Conservation (phyloP, 2,113 vertebrate species). For the Trachemys scripta region DNA sequence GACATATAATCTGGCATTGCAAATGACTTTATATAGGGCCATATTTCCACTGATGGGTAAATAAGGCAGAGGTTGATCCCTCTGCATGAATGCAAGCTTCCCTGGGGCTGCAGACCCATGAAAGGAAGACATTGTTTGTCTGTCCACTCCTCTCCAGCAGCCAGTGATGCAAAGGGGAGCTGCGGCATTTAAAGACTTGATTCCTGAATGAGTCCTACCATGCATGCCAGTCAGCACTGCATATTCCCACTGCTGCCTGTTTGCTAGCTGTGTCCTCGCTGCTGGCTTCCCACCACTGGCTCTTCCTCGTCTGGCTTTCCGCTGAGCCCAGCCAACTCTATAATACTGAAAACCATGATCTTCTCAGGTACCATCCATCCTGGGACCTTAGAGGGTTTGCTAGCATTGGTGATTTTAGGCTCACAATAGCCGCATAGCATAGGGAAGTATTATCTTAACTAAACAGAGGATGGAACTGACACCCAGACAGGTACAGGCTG, state of each 20-base stretch:
- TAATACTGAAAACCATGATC: background rate
- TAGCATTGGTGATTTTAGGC: background rate
- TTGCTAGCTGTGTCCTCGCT: background rate
- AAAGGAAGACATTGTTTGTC: background rate
- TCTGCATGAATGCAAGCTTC: background rate
- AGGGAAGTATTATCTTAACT: background rate
- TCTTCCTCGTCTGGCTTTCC: background rate
- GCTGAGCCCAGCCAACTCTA: background rate
- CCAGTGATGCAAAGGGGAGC: background rate
- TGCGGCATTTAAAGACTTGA: background rate
- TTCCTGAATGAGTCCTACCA: background rate
- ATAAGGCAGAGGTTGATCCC: background rate
- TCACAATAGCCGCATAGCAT: background rate
- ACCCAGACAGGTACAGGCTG: background rate
- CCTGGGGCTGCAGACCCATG: background rate
- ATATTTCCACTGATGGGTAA: background rate
- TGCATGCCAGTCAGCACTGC: background rate
- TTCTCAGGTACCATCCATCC: rapidly evolving
- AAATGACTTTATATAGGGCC: background rate
- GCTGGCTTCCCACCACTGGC: background rate
- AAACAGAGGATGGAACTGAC: background rate
- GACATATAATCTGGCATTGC: too few relatives aligned
- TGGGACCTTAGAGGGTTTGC: background rate
- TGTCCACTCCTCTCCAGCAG: background rate
- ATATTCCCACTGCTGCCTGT: background rate